phyloP scores from a whole-genome alignment of 2,113 vertebrate genomes.

The Dinomys branickii region DNA sequence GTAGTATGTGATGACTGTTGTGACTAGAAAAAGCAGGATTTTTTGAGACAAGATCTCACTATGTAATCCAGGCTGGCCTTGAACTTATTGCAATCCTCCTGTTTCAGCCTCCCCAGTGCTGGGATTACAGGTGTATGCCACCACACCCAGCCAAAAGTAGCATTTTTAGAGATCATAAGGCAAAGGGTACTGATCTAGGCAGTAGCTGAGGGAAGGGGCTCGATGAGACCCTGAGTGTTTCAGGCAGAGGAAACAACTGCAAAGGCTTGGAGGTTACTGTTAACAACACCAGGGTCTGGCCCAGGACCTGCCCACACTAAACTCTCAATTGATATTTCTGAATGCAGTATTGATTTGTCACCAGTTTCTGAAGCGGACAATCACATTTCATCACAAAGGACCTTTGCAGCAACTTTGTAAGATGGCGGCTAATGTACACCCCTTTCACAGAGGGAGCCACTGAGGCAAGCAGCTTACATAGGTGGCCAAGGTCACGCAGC shows the following conservation, averaged over 20 bases:
- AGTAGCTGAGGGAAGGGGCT: neutral
- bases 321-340: neutral
- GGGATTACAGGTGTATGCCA: neutral
- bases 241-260: neutral
- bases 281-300: neutral
- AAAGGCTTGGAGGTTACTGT: neutral
- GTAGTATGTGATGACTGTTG: neutral
- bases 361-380: neutral
- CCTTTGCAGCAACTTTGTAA: neutral
- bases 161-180: neutral
- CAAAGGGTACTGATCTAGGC: neutral
- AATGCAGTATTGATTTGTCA: no score
- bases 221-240: neutral
- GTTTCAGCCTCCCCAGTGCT: neutral
- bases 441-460: neutral
- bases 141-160: neutral
- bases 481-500: neutral
- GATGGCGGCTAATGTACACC: neutral
- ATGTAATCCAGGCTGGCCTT: neutral
- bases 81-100: neutral
- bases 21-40: neutral
- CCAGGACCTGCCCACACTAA: neutral
- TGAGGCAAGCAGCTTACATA: neutral
- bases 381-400: neutral
- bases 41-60: neutral